Conservation (phyloP, 2,797 vertebrate genomes). For the Podarcis lilfordi region DNA sequence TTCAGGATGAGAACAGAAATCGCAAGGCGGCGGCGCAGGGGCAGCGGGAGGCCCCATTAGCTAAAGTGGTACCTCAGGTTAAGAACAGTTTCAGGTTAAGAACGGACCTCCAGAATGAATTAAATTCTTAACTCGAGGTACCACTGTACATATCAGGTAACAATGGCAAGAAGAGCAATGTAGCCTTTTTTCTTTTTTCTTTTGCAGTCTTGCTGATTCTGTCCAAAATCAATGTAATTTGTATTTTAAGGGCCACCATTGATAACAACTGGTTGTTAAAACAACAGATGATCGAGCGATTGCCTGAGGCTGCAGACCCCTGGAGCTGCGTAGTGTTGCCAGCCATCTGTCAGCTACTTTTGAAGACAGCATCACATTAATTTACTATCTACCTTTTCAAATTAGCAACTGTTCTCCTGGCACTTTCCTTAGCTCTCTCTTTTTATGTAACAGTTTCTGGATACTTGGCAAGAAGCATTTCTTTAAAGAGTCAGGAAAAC, state of each 20-base stretch:
- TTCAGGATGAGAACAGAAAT: too few relatives aligned
- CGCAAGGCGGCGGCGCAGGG: too few relatives aligned
- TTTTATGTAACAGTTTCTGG: neutral
- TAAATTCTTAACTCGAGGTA: too few relatives aligned
- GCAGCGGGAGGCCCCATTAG: too few relatives aligned
- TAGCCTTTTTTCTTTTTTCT: neutral
- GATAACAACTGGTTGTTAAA: slow-evolving; percentile 1
- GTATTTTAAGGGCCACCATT: neutral
- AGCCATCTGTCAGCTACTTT: slow-evolving; percentile 16
- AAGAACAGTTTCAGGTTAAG: too few relatives aligned
- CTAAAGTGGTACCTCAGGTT: too few relatives aligned
- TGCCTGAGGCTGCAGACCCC: neutral
- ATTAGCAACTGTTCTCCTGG: neutral
- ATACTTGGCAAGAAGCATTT: neutral
- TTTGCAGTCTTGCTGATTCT: neutral
- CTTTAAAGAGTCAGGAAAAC: slow-evolving; percentile 7
- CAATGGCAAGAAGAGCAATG: neutral
- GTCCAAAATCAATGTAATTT: slow-evolving; percentile 1
- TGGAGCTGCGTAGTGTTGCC: neutral
- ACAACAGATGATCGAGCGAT: neutral
- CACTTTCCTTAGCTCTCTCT: slow-evolving; percentile 6
- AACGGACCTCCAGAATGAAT: too few relatives aligned
- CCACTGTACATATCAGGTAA: neutral
- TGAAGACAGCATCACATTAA: fast-evolving
- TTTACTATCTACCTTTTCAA: slow-evolving; percentile 28